Conservation (phyloP, 1,140 invertebrate genomes). For the Riptortus pedestris region DNA sequence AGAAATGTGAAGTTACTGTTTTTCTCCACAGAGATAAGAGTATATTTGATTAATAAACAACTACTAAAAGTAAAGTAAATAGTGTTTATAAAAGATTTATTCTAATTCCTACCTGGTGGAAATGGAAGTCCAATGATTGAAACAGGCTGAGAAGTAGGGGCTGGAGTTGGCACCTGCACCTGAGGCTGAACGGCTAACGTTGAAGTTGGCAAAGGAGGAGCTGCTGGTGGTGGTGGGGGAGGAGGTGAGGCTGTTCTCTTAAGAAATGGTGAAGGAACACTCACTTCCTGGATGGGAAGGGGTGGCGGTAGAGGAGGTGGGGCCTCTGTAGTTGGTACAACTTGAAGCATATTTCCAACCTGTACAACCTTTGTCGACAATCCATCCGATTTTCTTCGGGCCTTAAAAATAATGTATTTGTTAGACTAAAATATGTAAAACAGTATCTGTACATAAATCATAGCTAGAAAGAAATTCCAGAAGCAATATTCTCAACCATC, state of each 20-base stretch:
- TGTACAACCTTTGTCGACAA: slow-evolving; percentile 30
- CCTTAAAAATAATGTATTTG: too few species aligned
- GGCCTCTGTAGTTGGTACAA: slow-evolving; percentile 23
- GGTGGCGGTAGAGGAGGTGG: slow-evolving; percentile 5
- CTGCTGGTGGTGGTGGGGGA: neutral
- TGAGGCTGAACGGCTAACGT: too few species aligned
- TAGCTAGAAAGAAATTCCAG: too few species aligned
- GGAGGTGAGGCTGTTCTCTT: neutral
- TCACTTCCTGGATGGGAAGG: neutral
- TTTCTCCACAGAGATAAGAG: too few species aligned
- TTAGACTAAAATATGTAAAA: too few species aligned
- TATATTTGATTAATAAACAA: too few species aligned
- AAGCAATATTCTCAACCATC: too few species aligned
- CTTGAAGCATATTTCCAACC: slow-evolving; percentile 32
- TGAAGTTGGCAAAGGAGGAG: neutral
- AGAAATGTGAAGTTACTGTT: too few species aligned
- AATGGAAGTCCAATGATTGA: slow-evolving; percentile 1
- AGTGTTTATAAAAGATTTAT: too few species aligned
- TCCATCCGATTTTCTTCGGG: neutral
- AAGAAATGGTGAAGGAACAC: neutral
- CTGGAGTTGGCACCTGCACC: neutral
- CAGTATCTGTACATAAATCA: too few species aligned
- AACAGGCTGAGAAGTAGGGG: neutral
- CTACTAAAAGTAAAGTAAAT: too few species aligned
- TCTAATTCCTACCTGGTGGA: slow-evolving; percentile 5